Percentiles rank a stretch among this genome's conserved stretches.
These are phyloP conservation scores for Eleutherodactylus coqui DNA, from an alignment of 2,797 vertebrate species.

Conservation along the genomic window DNA sequence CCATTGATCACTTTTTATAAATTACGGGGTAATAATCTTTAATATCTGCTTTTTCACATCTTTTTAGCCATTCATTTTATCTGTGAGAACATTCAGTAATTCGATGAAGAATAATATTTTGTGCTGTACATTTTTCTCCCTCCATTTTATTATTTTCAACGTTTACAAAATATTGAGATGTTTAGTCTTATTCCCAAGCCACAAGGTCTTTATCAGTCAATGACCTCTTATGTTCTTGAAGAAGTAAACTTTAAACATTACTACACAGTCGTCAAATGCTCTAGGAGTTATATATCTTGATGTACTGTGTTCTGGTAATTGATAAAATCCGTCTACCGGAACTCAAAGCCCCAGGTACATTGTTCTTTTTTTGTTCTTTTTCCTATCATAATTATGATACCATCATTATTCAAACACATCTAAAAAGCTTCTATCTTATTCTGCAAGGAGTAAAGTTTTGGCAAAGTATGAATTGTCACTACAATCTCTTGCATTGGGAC, in stretches of 20 bases:
- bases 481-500: neutral
- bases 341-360: conserved; percentile 36
- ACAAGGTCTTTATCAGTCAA: conserved; percentile 6
- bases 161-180: neutral
- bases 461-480: neutral
- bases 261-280: conserved; percentile 17
- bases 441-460: conserved; percentile 22
- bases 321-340: conserved; percentile 49
- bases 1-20: neutral
- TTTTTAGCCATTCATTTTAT: neutral
- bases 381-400: conserved; percentile 44
- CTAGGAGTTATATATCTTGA: conserved; percentile 40
- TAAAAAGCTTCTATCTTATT: conserved; percentile 1
- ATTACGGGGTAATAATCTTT: neutral
- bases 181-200: conserved; percentile 8
- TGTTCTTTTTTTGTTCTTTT: conserved; percentile 29
- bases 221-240: conserved; percentile 45
- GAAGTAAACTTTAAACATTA: conserved; percentile 40
- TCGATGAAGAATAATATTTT: neutral
- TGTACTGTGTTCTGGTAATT: conserved; percentile 47
- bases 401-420: conserved; percentile 50
- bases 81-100: neutral
- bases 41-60: neutral
- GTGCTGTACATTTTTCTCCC: neutral
- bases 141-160: neutral